phyloP scores from a whole-genome alignment of 2,888 invertebrate species.

The Aporophyla lueneburgensis region DNA sequence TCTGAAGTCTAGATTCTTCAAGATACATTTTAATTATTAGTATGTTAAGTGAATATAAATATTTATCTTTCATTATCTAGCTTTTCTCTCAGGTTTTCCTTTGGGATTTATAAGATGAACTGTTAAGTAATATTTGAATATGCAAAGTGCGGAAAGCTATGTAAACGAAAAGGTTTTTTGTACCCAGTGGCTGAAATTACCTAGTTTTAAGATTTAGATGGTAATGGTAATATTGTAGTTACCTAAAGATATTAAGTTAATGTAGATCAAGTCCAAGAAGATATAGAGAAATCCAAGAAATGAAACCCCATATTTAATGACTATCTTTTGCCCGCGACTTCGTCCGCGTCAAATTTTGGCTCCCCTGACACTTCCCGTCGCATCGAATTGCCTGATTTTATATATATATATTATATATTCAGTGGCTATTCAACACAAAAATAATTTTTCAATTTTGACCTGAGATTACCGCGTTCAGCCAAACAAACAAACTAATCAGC shows the following conservation, averaged over 20 bases:
- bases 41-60: conserved; percentile 27
- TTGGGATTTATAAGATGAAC: not conserved
- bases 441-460: no score
- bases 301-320: not conserved
- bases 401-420: no score
- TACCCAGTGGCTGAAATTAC: not conserved
- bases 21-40: conserved; percentile 7
- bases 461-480: no score
- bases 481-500: no score
- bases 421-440: no score
- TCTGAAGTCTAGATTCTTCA: not conserved
- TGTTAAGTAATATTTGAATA: conserved; percentile 26
- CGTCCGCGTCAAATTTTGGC: no score
- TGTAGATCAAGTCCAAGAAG: not conserved
- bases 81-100: conserved; percentile 10
- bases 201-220: not conserved
- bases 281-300: no score
- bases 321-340: no score
- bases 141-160: conserved; percentile 7
- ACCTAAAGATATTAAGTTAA: no score
- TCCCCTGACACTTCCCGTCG: no score
- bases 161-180: not conserved
- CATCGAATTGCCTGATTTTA: no score
- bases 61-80: conserved; percentile 16
- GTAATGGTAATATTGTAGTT: not conserved